Evolutionary conservation across 2,888 invertebrate genomes (phyloP).

Genomic region (Hedychridium roseum): DNA sequence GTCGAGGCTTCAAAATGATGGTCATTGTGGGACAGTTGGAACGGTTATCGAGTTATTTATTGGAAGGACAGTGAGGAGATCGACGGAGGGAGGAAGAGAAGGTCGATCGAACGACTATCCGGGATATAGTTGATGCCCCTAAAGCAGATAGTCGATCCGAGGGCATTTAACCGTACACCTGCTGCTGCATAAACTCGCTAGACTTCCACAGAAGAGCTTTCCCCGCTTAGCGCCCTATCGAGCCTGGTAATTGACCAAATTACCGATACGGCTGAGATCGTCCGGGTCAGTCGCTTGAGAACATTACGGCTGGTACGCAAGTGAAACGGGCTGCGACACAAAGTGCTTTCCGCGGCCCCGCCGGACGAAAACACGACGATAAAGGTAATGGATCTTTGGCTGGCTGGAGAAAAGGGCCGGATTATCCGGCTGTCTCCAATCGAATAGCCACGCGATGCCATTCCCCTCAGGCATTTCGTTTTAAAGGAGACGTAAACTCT

Average conservation of each 20-base stretch:
- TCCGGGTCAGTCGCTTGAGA: conserved; percentile 23
- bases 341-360: conserved; percentile 20
- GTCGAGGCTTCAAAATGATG: too few species aligned
- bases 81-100: too few species aligned
- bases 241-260: conserved; percentile 47
- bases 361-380: conserved; percentile 43
- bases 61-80: too few species aligned
- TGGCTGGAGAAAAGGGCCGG: conserved; percentile 13
- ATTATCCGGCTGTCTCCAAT: too few species aligned
- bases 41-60: too few species aligned
- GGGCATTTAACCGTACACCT: conserved; percentile 21
- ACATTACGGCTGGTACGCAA: conserved; percentile 24
- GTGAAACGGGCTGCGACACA: conserved; percentile 12
- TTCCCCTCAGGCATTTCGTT: too few species aligned
- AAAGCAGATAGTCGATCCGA: conserved; percentile 16
- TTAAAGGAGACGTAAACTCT: too few species aligned
- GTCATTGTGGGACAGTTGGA: too few species aligned
- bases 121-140: conserved; percentile 24
- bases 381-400: conserved; percentile 55
- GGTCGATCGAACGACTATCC: conserved; percentile 10
- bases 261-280: conserved; percentile 41
- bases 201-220: too few species aligned
- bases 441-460: too few species aligned
- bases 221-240: conserved; percentile 27
- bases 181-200: too few species aligned